phyloP scores from a whole-genome alignment of 2,888 invertebrate genomes.

The Agrotis exclamationis region DNA sequence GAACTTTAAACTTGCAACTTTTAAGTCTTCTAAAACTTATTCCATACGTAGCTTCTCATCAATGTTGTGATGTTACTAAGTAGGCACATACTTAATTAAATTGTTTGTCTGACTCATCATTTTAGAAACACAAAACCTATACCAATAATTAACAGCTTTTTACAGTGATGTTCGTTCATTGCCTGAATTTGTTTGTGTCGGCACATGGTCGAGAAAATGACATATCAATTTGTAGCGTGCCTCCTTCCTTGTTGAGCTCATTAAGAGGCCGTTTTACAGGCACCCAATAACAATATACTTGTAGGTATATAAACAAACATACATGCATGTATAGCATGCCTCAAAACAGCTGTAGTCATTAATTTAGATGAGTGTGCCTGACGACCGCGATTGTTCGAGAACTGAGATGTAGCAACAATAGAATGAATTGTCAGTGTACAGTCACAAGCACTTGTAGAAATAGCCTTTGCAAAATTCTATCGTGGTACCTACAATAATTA shows the following conservation, averaged over 20 bases:
- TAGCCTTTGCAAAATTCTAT: no score
- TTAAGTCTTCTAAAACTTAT: no score
- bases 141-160: constrained; percentile 35
- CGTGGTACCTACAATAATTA: no score
- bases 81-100: not conserved
- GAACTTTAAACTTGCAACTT: no score
- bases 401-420: constrained; percentile 4
- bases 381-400: constrained; percentile 27
- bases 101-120: constrained; percentile 9
- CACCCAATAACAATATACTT: constrained; percentile 58
- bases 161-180: constrained; percentile 42
- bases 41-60: not conserved
- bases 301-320: constrained; percentile 19
- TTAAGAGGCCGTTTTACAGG: constrained; percentile 73
- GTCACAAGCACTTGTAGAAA: no score
- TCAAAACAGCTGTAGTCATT: constrained; percentile 39
- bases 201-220: constrained; percentile 75
- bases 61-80: not conserved
- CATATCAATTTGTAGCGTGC: constrained; percentile 76
- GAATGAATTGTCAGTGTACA: constrained; percentile 5
- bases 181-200: constrained; percentile 61
- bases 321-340: constrained; percentile 1
- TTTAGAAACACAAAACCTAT: constrained; percentile 42
- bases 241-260: constrained; percentile 84
- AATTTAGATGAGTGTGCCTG: constrained; percentile 35